phyloP scores from a whole-genome alignment of 92 coral and sea anemone genomes.

The Zoanthus solanderi region DNA sequence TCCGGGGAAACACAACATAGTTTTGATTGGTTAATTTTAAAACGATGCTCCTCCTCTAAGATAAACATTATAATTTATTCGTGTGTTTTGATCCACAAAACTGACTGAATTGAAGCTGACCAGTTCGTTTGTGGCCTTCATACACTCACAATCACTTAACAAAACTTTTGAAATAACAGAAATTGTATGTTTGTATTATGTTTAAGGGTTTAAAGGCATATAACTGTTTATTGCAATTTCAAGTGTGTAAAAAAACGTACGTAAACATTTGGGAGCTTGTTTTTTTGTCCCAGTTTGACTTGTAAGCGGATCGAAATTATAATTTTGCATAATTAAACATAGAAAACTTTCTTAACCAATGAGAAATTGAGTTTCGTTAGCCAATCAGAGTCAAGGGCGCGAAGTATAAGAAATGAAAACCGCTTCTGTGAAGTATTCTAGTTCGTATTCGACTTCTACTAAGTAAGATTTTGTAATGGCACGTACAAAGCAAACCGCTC shows the following conservation, averaged over 20 bases:
- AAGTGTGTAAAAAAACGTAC: not conserved
- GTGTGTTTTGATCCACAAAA: not conserved
- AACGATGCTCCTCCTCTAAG: not conserved
- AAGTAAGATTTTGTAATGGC: not conserved
- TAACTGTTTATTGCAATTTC: not conserved
- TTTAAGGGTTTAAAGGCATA: not conserved
- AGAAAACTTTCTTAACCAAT: not conserved
- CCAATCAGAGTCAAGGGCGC: slow-evolving; percentile 15
- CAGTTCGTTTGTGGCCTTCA: not conserved
- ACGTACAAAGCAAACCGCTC: slow-evolving; percentile 24
- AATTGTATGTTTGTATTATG: not conserved
- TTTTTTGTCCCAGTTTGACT: not conserved
- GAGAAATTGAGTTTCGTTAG: not conserved
- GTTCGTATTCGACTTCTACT: not conserved
- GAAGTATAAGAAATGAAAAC: slow-evolving; percentile 1
- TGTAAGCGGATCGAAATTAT: slow-evolving; percentile 3
- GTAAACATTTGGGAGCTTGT: not conserved
- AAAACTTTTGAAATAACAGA: not conserved
- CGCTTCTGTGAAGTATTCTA: not conserved
- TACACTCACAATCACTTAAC: not conserved
- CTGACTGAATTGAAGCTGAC: not conserved
- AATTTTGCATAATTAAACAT: not conserved
- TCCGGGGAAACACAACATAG: not conserved
- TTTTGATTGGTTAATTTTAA: not conserved
- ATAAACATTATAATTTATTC: not conserved